Base-by-base conservation (phyloP, 2,113 vertebrate species). In the Lichenostomus cassidix region DNA sequence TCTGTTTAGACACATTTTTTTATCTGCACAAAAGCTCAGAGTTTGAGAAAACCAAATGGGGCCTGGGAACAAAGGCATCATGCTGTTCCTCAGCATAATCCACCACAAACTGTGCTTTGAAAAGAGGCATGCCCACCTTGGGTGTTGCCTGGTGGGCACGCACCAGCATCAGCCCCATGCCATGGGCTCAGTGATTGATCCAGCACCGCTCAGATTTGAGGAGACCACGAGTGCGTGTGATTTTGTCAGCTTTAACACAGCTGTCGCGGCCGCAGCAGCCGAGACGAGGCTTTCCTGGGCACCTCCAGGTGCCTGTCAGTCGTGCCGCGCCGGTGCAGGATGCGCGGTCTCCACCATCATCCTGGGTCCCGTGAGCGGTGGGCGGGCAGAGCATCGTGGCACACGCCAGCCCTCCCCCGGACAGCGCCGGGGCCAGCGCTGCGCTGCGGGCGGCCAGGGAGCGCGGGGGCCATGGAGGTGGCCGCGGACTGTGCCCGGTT, bases 401-500 rank as follows among this genome's bases (percentile, higher is more conserved):
- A 1, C 9, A 3, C 3, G 1, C 4, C 18, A 2, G n/a, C 37
- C 11, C 4, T 50, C 3, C 16, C 9, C 9, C 19, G 46, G 13
- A 35, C 44, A 37, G 64, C 44, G 1, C 1, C 31, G 55, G 18
- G 18, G 5, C 20, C 22, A 4, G 41, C n/a, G 70, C 47, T 6
- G 47, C 19, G 10, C 8, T 16, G 42, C 22, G 9, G 37, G 14
- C 12, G 18, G 12, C 8, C 14, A 5, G 46, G 28, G 16, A 44
- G 42, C 8, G 33, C 41, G 12, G 5, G 9, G 29, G 37, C 77
- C 97, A 99, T 98, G 98, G 98, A 98, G 64, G 98, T 97, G 80
- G 96, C 98, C 0, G 98, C 97, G 60, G 98, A 98, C 21, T 92
- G 98, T 39, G 59, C 97, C 27, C 98, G 98, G 91, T 99, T 99